These are phyloP conservation scores for Pogonognathellus flavescens DNA, from an alignment of 1,140 invertebrate species.

Conservation along the genomic window DNA sequence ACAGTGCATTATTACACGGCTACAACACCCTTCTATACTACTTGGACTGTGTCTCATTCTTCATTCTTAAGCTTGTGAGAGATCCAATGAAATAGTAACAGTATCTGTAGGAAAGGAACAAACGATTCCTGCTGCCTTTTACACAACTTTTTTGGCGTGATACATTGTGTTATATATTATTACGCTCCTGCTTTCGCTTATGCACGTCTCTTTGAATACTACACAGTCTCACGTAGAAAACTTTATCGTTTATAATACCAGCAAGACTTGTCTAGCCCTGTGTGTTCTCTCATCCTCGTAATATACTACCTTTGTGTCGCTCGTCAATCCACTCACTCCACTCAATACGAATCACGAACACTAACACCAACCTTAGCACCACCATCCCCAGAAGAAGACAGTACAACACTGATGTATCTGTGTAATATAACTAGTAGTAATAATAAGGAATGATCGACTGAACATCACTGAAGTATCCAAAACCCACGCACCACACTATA, in stretches of 20 bases:
- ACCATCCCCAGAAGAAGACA: too few species aligned
- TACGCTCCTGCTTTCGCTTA: neutral
- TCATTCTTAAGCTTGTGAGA: neutral
- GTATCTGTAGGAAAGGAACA: constrained; percentile 5
- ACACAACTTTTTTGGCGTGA: neutral
- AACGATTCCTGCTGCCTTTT: constrained; percentile 1
- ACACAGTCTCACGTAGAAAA: neutral
- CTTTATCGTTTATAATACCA: too few species aligned
- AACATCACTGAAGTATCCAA: constrained; percentile 32
- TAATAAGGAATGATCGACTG: neutral
- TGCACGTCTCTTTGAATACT: neutral
- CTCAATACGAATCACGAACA: neutral
- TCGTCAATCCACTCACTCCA: neutral
- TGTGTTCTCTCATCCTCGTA: neutral
- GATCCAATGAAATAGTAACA: neutral
- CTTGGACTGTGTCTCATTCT: neutral
- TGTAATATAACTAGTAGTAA: neutral
- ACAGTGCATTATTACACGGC: constrained; percentile 8
- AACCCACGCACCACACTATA: constrained; percentile 39
- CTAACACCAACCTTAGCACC: neutral
- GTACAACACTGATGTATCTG: neutral
- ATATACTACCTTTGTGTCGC: neutral
- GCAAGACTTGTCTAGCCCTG: too few species aligned
- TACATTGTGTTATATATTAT: constrained; percentile 17
- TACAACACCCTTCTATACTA: neutral